A percentile compares a stretch with the other conserved stretches of the same genome.
phyloP scores from a whole-genome alignment of 2,113 vertebrate genomes.

The Carassius auratus region DNA sequence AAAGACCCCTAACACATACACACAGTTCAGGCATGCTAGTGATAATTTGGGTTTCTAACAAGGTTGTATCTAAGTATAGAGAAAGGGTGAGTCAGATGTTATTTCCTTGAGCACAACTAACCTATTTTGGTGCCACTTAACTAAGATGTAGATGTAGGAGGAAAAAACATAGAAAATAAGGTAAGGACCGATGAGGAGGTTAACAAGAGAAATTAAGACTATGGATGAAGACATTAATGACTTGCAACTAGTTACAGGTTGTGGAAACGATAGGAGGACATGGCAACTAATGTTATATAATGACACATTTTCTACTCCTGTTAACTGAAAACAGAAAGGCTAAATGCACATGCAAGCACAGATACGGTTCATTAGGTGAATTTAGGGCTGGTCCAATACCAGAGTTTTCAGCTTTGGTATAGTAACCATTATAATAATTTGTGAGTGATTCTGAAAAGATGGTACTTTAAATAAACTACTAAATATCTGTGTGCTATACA shows the following conservation, averaged over 20 bases:
- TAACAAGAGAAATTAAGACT: not conserved
- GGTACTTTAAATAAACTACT: not conserved
- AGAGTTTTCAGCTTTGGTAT: not conserved
- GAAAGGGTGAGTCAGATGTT: not conserved
- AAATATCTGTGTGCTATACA: not conserved
- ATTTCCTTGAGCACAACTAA: not conserved
- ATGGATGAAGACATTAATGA: not conserved
- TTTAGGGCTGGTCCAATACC: not conserved
- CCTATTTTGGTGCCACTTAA: conserved; percentile 3
- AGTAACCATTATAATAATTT: not conserved
- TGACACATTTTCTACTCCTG: not conserved
- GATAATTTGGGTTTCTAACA: not conserved
- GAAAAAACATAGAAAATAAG: not conserved
- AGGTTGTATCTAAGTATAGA: not conserved
- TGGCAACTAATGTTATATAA: not conserved
- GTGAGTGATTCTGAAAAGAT: not conserved
- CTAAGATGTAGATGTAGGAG: not conserved
- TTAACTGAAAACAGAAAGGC: not conserved
- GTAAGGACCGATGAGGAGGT: not conserved
- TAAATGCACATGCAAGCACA: not conserved
- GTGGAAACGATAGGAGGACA: not conserved
- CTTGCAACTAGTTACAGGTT: not conserved
- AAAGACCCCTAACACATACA: not conserved
- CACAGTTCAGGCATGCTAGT: not conserved
- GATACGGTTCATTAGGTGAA: not conserved